phyloP scores from a whole-genome alignment of 1,140 invertebrate genomes.

The Homalodisca vitripennis region DNA sequence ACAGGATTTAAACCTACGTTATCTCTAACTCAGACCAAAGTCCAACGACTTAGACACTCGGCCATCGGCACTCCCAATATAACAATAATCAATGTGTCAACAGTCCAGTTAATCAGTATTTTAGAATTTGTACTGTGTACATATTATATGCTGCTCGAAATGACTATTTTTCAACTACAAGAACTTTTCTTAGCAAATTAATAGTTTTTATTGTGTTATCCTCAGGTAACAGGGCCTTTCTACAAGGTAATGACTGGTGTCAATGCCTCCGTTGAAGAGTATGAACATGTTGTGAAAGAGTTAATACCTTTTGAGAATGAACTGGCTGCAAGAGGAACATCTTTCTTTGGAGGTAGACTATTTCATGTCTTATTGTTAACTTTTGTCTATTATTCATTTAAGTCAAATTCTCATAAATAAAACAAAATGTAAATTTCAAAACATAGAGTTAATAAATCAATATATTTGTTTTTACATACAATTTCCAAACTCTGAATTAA shows the following conservation, averaged over 20 bases:
- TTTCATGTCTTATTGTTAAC: not conserved
- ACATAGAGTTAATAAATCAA: not conserved
- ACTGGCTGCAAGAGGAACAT: slow-evolving; percentile 58
- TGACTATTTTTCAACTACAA: no score
- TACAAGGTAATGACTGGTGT: slow-evolving; percentile 37
- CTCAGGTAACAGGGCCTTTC: slow-evolving; percentile 37
- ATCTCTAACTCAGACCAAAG: no score
- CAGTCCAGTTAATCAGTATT: no score
- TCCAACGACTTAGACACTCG: no score
- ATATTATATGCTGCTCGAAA: no score
- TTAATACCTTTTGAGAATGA: slow-evolving; percentile 67
- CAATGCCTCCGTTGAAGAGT: slow-evolving; percentile 42
- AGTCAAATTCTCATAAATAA: not conserved
- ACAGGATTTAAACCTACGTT: no score
- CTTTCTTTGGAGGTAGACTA: slow-evolving; percentile 68
- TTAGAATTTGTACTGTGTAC: no score
- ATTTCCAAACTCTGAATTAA: not conserved
- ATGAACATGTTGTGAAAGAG: slow-evolving; percentile 52
- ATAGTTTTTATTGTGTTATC: no score
- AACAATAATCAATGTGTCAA: no score
- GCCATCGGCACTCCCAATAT: no score
- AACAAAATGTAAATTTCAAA: not conserved
- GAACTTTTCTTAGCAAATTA: no score
- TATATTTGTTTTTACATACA: not conserved
- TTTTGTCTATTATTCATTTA: not conserved